Evolutionary conservation across 1,140 invertebrate genomes (phyloP).

Genomic region (Bombus superbus): DNA sequence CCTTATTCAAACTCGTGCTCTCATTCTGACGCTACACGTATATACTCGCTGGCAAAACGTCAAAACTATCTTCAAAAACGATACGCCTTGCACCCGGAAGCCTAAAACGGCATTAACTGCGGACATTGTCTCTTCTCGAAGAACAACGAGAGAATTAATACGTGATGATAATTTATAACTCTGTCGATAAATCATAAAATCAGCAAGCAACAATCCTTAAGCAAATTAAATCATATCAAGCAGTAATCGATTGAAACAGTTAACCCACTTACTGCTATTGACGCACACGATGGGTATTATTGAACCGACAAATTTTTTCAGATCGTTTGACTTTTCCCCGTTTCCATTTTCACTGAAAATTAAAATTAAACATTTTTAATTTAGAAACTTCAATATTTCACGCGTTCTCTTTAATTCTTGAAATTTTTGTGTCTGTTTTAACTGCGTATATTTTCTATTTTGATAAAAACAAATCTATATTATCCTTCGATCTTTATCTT

Average conservation of each 20-base stretch:
- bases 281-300: no score
- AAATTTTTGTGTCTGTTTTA: no score
- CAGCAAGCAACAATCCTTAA: not conserved
- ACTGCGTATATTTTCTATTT: no score
- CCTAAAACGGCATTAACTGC: not conserved
- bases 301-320: no score
- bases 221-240: not conserved
- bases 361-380: no score
- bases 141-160: not conserved
- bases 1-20: conserved; percentile 18
- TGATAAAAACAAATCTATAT: no score
- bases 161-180: not conserved
- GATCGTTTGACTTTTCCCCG: not conserved
- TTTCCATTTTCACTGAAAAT: not conserved
- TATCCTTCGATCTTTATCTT: no score
- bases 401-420: no score
- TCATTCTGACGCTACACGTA: conserved; percentile 4
- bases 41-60: not conserved
- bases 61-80: conserved; percentile 14
- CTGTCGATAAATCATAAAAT: not conserved
- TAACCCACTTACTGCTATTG: not conserved
- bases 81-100: not conserved
- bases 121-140: not conserved
- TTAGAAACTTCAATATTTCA: no score
- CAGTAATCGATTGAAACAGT: not conserved